Evolutionary conservation across 2,888 invertebrate genomes (phyloP), one percentile per base, ranked within the genome.

Genomic region (Halocaridina rubra): DNA sequence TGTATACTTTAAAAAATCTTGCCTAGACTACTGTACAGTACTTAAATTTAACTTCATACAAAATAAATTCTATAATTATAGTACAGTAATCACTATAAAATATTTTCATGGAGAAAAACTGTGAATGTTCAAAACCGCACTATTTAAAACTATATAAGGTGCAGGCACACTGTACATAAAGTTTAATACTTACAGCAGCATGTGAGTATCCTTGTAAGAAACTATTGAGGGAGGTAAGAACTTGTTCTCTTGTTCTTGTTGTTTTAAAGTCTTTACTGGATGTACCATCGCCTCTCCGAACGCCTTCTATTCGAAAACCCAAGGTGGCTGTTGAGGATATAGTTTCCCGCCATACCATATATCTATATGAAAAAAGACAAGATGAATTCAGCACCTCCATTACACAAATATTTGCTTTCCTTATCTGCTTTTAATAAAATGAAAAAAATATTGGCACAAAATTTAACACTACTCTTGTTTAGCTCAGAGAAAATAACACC

Each of bases 261-360:
- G 96, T 97, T 91, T 98, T 98, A 91, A 97, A 98, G 91, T 98
- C 97, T 93, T 97, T 98, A 88, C 96, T 95, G 88, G 97, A 97
- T 85, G 95, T 95, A 53, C 97, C 97, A 90, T 97, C 96, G 86
- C 95, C 94, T 90, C 95, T 95, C 91, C 90, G 90, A 79, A 90
- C 96, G 24, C 98, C 99, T 91, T 99, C 99, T 90, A 99, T 97
- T 89, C 99, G 93, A 92, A 99, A 99, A 80, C 99, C 99, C 74
- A 98, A 93, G 0, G 96, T 96, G 0, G 98, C 95, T n/a, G 98
- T 98, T 59, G 98, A 98, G 78, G 98, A 98, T 89, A 98, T 98
- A 10, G 97, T 97, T 91, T 99, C 99, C 80, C 99, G 93, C 97
- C 98, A 98, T 67, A 98, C 93, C 96, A 97, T 97, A 91, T 97